Percentiles rank a stretch among this genome's conserved stretches.
These are phyloP conservation scores for Corvus hawaiiensis DNA, from an alignment of 2,113 vertebrate species.

Conservation along the genomic window DNA sequence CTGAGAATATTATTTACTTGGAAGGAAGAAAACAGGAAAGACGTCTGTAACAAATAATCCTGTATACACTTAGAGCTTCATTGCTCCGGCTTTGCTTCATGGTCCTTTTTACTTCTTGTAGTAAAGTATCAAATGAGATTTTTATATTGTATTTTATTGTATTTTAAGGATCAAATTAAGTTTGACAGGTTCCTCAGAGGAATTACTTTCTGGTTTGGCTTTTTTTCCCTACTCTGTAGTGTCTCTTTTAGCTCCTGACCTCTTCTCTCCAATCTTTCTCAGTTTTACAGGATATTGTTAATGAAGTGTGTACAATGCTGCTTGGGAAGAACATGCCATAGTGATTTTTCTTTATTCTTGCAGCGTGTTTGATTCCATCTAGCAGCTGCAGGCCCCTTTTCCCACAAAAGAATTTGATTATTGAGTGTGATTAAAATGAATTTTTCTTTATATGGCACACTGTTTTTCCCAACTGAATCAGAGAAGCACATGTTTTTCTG, in stretches of 20 bases:
- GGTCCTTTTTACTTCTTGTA: background rate
- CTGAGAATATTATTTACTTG: background rate
- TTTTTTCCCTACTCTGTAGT: background rate
- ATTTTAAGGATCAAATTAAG: background rate
- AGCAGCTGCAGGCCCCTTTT: slow-evolving; percentile 23
- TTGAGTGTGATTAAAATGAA: slow-evolving; percentile 33
- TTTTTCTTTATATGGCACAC: slow-evolving; percentile 1
- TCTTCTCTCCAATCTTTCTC: background rate
- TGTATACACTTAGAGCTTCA: background rate
- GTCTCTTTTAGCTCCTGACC: background rate
- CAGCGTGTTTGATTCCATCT: slow-evolving; percentile 14
- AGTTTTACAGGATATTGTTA: background rate
- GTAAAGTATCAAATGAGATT: background rate
- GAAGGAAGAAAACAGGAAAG: background rate
- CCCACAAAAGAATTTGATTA: slow-evolving; percentile 58
- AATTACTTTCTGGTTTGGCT: background rate
- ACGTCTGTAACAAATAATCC: background rate
- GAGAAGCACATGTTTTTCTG: slow-evolving; percentile 13
- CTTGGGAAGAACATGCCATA: background rate
- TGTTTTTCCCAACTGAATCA: slow-evolving; percentile 2
- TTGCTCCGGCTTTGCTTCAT: background rate
- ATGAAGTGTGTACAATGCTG: background rate
- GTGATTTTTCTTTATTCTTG: slow-evolving; percentile 28
- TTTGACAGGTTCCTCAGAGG: background rate
- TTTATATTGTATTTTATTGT: background rate